Conservation (phyloP, 2,888 invertebrate species). For the Drosophila mercatorum region DNA sequence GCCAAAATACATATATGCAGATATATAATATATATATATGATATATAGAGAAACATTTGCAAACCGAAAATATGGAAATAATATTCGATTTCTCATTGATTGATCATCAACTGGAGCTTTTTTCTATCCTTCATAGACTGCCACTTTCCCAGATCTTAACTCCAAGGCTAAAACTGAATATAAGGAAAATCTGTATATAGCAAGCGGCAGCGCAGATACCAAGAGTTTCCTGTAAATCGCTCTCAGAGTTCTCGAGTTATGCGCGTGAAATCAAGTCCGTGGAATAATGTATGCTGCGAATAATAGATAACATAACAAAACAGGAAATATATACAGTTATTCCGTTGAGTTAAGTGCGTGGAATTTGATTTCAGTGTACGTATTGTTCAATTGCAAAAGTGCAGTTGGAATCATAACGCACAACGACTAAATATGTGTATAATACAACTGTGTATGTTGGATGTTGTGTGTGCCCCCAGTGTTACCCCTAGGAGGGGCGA, state of each 20-base stretch:
- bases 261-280: background rate
- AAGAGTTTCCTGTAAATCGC: background rate
- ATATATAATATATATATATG: background rate
- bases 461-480: background rate
- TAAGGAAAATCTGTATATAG: background rate
- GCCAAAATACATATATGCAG: background rate
- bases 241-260: background rate
- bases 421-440: background rate
- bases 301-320: background rate
- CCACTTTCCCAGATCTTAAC: background rate
- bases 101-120: background rate
- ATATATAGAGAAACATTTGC: slow-evolving; percentile 1
- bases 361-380: background rate
- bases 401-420: slow-evolving; percentile 11
- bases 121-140: background rate
- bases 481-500: background rate
- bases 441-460: background rate
- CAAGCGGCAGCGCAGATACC: background rate
- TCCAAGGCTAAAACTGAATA: background rate
- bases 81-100: background rate
- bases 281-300: background rate
- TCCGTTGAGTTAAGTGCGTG: slow-evolving; percentile 1
- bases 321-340: slow-evolving; percentile 1
- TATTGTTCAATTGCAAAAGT: slow-evolving; percentile 9
- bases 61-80: background rate